Evolutionary conservation across 1,140 invertebrate species (phyloP), one percentile per base, ranked within the genome.

Genomic region (Hyles euphorbiae): DNA sequence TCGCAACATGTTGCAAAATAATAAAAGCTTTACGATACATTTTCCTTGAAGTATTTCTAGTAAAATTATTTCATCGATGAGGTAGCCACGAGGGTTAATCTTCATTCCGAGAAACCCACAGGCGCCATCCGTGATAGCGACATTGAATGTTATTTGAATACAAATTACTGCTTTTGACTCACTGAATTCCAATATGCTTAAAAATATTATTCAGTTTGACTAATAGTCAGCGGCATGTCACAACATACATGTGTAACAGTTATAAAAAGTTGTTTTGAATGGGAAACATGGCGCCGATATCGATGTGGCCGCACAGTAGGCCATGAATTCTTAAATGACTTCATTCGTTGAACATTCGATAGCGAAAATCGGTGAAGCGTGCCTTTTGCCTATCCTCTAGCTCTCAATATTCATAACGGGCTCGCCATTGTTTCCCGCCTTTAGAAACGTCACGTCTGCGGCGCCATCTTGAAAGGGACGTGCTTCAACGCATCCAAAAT

Each of bases 341-440:
- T 74, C 75, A 78, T 78, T 77, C 61, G 70, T 71, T 64, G 61
- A 57, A 56, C 66, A 70, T 72, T 66, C 63, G 70, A 73, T 72
- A 70, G 70, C 63, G 72, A 81, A 86, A 83, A 81, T 77, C 62
- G 64, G 61, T 68, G 68, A 79, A 56, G 65, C 71, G 64, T 75
- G 65, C 70, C 61, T 61, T 55, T 68, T 68, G 64, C 61, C 75
- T 76, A 74, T 77, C 67, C 74, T 65, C 68, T 52, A 72, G 66
- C 43, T 74, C 74, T 83, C 74, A 83, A 82, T 82, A 84, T 83
- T 83, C 80, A 80, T 87, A 84, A 84, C 83, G 79, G 76, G 60
- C 66, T 57, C 34, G 60, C 75, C 68, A 83, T 83, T 83, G 80
- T 83, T 83, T 80, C 74, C 75, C 76, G 81, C 72, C 69, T 70